A percentile compares a stretch with the other conserved stretches of the same genome.
phyloP scores from a whole-genome alignment of 37 sponge, comb jelly and placozoan species.

The Spongilla lacustris region DNA sequence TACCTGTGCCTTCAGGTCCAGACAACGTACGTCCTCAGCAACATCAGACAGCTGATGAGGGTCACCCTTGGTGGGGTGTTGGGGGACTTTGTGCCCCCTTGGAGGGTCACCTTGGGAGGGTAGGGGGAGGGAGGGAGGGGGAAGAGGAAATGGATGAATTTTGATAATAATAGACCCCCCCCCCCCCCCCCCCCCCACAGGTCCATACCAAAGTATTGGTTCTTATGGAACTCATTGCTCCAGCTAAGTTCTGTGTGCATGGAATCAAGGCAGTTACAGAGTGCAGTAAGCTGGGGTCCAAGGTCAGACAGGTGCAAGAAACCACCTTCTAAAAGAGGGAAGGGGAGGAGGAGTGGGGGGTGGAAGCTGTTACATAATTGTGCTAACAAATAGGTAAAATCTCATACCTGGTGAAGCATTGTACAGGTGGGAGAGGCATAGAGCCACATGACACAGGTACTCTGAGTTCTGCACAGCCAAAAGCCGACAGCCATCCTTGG shows the following conservation, averaged over 20 bases:
- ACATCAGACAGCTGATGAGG: not conserved
- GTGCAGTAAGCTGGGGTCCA: not conserved
- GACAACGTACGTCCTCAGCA: slow-evolving; percentile 26
- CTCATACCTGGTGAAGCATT: too few species aligned
- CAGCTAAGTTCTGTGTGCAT: slow-evolving; percentile 13
- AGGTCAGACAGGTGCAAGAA: not conserved
- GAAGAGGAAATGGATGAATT: too few species aligned
- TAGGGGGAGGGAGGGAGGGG: too few species aligned
- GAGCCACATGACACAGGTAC: slow-evolving; percentile 14
- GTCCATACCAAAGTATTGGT: slow-evolving; percentile 31
- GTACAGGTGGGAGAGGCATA: not conserved
- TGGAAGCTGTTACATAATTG: too few species aligned
- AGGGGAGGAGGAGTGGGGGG: not conserved
- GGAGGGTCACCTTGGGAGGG: not conserved
- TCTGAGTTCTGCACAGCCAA: slow-evolving; percentile 60
- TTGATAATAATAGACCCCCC: too few species aligned
- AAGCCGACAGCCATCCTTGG: slow-evolving; percentile 40
- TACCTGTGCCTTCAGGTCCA: slow-evolving; percentile 41
- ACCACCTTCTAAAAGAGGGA: not conserved
- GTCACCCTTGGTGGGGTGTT: not conserved
- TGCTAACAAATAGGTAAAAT: too few species aligned
- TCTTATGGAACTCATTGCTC: slow-evolving; percentile 45
- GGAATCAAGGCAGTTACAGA: not conserved
- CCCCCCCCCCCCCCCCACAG: too few species aligned
- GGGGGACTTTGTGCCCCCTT: not conserved